A percentile compares a stretch with the other conserved stretches of the same genome.
Evolutionary conservation across 2,888 invertebrate species (phyloP).

Genomic region (Dasypolia templi): DNA sequence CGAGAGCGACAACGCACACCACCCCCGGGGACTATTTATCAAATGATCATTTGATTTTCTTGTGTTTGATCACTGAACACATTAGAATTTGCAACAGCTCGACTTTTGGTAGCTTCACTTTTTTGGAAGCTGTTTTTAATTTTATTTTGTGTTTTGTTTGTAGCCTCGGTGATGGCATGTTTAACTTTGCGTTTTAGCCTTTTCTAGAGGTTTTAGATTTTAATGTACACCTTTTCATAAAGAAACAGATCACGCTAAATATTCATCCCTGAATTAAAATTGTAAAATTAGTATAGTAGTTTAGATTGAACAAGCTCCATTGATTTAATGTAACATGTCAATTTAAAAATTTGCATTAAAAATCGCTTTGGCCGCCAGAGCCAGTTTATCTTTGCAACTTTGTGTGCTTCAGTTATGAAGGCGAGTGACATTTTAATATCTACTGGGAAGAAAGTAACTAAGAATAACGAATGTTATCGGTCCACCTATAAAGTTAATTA

Average conservation of each 20-base stretch:
- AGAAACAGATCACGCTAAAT: constrained; percentile 29
- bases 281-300: constrained; percentile 35
- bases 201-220: not conserved
- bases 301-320: constrained; percentile 36
- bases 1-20: constrained; percentile 78
- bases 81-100: constrained; percentile 88
- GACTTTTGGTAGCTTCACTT: constrained; percentile 81
- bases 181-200: too few relatives aligned
- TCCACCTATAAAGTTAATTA: not conserved
- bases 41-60: constrained; percentile 91
- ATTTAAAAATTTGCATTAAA: constrained; percentile 45
- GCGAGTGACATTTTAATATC: constrained; percentile 1
- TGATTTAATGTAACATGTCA: constrained; percentile 59
- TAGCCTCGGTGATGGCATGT: not conserved
- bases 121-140: constrained; percentile 11
- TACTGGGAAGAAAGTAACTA: not conserved
- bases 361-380: constrained; percentile 19
- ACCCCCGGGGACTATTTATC: constrained; percentile 88
- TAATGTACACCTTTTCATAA: not conserved
- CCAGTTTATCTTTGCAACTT: constrained; percentile 22
- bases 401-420: constrained; percentile 20
- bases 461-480: not conserved
- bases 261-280: constrained; percentile 45
- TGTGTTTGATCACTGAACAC: constrained; percentile 91
- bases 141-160: not conserved